Evolutionary conservation across 2,888 invertebrate genomes (phyloP).

Genomic region (Chaitophorus viminalis): DNA sequence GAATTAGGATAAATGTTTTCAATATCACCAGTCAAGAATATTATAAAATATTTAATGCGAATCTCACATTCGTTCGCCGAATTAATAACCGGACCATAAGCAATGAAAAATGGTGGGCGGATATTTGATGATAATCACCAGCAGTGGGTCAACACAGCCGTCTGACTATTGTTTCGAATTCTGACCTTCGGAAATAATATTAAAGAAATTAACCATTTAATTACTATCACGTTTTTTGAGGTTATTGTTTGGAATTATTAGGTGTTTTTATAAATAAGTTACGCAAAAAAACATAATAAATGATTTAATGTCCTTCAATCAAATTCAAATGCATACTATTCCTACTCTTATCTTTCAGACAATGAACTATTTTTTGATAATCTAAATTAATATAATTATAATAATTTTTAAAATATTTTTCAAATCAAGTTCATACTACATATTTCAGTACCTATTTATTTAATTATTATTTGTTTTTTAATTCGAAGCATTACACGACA

Average conservation of each 20-base stretch:
- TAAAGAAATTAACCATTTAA: slow-evolving; percentile 43
- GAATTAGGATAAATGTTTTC: no score
- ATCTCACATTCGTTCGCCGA: background rate
- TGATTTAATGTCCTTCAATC: slow-evolving; percentile 39
- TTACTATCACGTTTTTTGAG: slow-evolving; percentile 56
- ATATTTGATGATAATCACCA: slow-evolving; percentile 52
- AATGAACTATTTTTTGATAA: slow-evolving; percentile 22
- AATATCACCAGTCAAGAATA: no score
- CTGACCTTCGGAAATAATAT: slow-evolving; percentile 38
- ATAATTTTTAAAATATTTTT: background rate
- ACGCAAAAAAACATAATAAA: slow-evolving; percentile 46
- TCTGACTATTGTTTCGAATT: slow-evolving; percentile 44
- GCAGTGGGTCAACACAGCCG: slow-evolving; percentile 52
- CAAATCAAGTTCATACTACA: background rate
- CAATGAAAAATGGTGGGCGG: slow-evolving; percentile 37
- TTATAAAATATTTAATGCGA: no score
- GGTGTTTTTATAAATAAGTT: slow-evolving; percentile 38
- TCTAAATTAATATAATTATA: background rate
- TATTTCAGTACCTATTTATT: no score
- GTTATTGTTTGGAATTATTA: slow-evolving; percentile 53
- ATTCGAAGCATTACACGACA: no score
- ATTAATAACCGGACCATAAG: slow-evolving; percentile 9
- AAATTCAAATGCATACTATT: slow-evolving; percentile 11
- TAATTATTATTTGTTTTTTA: no score
- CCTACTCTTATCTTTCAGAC: background rate